phyloP scores from a whole-genome alignment of 2,888 invertebrate species.

The Caprella mutica region DNA sequence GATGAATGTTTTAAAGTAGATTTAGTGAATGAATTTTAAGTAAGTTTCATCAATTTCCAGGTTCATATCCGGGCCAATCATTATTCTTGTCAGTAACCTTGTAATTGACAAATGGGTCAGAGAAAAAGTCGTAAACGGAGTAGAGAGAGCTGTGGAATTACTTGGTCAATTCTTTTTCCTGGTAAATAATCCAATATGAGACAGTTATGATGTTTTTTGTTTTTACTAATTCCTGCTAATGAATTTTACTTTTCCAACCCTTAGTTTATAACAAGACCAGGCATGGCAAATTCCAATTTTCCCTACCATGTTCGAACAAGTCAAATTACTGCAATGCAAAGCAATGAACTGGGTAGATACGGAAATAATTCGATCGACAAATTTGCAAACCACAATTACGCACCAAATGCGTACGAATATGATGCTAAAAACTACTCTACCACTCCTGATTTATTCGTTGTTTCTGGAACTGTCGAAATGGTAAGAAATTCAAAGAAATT shows the following conservation, averaged over 20 bases:
- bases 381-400: slow-evolving; percentile 25
- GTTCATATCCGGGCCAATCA: slow-evolving; percentile 69
- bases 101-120: slow-evolving; percentile 69
- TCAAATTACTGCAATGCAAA: slow-evolving; percentile 47
- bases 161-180: slow-evolving; percentile 59
- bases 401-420: slow-evolving; percentile 14
- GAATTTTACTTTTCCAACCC: not conserved
- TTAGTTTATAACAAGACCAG: slow-evolving; percentile 67
- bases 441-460: slow-evolving; percentile 25
- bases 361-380: slow-evolving; percentile 31
- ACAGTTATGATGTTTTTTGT: not conserved
- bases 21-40: not conserved
- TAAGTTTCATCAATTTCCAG: slow-evolving; percentile 39
- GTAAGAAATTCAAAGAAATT: too few relatives aligned
- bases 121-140: slow-evolving; percentile 60
- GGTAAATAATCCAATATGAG: slow-evolving; percentile 6
- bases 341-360: slow-evolving; percentile 18
- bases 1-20: not conserved
- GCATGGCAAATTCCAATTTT: slow-evolving; percentile 74
- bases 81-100: slow-evolving; percentile 63
- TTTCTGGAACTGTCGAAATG: slow-evolving; percentile 33
- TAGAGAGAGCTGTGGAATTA: slow-evolving; percentile 54
- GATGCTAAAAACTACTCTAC: slow-evolving; percentile 18
- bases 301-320: slow-evolving; percentile 81
- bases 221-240: not conserved